phyloP scores from a whole-genome alignment of 2,888 invertebrate genomes.

The Dorcus parallelipipedus region DNA sequence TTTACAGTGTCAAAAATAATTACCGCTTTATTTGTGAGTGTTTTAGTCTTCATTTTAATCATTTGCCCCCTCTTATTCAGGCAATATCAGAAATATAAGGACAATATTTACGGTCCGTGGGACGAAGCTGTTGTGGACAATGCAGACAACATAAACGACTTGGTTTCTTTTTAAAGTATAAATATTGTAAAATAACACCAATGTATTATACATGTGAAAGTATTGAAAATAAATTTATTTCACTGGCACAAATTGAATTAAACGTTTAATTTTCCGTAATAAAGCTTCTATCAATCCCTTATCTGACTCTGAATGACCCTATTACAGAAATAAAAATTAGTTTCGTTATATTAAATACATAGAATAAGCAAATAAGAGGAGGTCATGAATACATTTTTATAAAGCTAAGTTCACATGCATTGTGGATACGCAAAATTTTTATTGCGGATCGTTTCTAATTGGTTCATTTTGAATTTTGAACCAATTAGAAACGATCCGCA shows the following conservation, averaged over 20 bases:
- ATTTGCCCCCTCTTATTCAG: conserved; percentile 76
- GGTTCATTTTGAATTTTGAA: too few species aligned
- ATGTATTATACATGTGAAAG: conserved; percentile 13
- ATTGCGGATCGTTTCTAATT: too few species aligned
- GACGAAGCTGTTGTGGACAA: conserved; percentile 85
- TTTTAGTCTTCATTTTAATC: conserved; percentile 63
- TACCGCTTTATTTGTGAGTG: conserved; percentile 58
- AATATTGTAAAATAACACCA: conserved; percentile 13
- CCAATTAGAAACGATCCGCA: too few species aligned
- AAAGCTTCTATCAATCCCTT: conserved; percentile 71
- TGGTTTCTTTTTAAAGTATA: conserved; percentile 23
- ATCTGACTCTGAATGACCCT: conserved; percentile 63
- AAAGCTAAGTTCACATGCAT: too few species aligned
- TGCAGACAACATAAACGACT: conserved; percentile 51
- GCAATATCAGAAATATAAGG: conserved; percentile 73
- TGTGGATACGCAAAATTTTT: too few species aligned
- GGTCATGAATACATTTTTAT: too few species aligned
- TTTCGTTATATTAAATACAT: too few species aligned
- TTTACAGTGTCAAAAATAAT: conserved; percentile 57
- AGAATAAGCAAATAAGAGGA: too few species aligned
- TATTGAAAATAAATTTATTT: conserved; percentile 45
- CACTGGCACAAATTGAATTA: conserved; percentile 73
- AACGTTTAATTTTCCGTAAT: conserved; percentile 72
- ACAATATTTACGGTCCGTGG: conserved; percentile 97
- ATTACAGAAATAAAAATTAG: too few species aligned